phyloP scores from a whole-genome alignment of 2,888 invertebrate genomes.

The Protophormia terraenovae region DNA sequence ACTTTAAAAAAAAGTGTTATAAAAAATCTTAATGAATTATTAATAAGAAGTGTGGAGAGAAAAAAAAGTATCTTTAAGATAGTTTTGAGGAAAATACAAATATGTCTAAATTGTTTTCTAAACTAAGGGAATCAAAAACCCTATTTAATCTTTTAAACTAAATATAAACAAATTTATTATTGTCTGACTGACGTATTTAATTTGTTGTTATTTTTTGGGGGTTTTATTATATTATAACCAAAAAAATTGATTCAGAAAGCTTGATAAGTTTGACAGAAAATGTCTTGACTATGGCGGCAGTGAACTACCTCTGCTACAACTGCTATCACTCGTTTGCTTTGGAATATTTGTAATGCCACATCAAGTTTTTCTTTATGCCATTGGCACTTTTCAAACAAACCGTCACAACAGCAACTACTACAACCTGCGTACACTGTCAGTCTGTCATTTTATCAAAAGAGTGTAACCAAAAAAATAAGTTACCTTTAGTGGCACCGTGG shows the following conservation, averaged over 20 bases:
- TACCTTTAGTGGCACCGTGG: slow-evolving; percentile 36
- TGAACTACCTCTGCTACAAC: background rate
- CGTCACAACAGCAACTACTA: background rate
- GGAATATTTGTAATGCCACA: background rate
- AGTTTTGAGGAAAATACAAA: background rate
- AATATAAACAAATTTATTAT: background rate
- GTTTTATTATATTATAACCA: too few species aligned
- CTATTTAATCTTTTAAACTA: too few species aligned
- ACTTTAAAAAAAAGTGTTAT: background rate
- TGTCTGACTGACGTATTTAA: background rate
- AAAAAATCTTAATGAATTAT: background rate
- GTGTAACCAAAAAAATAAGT: background rate
- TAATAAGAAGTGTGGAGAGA: too few species aligned
- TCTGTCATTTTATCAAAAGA: slow-evolving; percentile 18
- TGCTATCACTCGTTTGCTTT: background rate
- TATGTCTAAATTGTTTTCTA: too few species aligned
- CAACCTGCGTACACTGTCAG: slow-evolving; percentile 27
- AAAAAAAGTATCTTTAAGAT: slow-evolving; percentile 10
- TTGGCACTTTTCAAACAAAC: slow-evolving; percentile 22
- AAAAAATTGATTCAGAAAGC: too few species aligned
- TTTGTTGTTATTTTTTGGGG: background rate
- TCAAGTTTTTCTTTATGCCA: slow-evolving; percentile 5
- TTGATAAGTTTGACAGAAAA: background rate
- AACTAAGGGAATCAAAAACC: too few species aligned
- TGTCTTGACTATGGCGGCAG: background rate